These are phyloP conservation scores for Fulica atra DNA, from an alignment of 2,113 vertebrate genomes.

Conservation along the genomic window DNA sequence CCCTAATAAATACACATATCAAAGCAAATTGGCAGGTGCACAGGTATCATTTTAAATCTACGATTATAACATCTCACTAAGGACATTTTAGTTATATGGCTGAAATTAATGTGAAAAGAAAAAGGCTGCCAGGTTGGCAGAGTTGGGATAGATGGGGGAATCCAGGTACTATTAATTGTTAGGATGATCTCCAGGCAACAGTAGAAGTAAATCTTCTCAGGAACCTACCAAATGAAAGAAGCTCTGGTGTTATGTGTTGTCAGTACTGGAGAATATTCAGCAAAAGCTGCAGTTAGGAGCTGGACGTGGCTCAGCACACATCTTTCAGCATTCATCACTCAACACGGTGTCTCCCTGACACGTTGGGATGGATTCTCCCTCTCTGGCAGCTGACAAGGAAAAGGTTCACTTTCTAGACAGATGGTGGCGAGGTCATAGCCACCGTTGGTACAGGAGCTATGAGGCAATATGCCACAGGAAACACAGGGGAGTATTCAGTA, in stretches of 20 bases:
- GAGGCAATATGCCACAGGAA: background rate
- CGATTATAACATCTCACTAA: background rate
- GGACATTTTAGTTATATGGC: background rate
- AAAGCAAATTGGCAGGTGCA: background rate
- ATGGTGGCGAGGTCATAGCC: background rate
- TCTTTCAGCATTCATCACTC: background rate
- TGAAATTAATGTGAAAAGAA: background rate
- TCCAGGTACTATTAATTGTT: background rate
- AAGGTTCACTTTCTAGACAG: background rate
- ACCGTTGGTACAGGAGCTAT: background rate
- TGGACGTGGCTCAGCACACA: background rate
- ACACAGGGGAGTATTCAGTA: background rate
- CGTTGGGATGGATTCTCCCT: accelerated
- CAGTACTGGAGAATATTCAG: background rate
- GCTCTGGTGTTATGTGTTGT: accelerated
- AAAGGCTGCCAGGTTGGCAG: background rate
- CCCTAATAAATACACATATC: background rate
- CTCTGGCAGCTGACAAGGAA: background rate
- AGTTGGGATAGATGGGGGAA: background rate
- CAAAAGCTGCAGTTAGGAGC: background rate
- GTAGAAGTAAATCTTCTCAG: background rate
- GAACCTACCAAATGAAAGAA: background rate
- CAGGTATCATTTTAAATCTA: background rate
- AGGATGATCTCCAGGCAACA: background rate
- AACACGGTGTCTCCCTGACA: accelerated